Evolutionary conservation across 2,797 vertebrate species (phyloP).

Genomic region (Carcharodon carcharias): DNA sequence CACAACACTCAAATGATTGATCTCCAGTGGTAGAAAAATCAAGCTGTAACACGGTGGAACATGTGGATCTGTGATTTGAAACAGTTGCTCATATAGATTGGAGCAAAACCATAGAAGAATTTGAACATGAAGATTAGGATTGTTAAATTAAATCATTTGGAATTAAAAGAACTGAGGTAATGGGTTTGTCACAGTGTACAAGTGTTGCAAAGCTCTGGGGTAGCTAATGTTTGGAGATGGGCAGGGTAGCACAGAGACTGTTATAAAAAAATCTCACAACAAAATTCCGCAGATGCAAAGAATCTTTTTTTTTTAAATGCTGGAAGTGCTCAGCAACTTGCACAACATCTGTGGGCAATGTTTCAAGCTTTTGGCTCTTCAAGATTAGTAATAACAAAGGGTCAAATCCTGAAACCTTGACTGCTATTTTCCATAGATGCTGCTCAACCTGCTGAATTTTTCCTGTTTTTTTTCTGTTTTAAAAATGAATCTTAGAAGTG

Average conservation of each 20-base stretch:
- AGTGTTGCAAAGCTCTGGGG: not conserved
- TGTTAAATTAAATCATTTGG: not conserved
- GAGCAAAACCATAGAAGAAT: not conserved
- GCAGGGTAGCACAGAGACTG: not conserved
- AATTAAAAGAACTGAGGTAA: not conserved
- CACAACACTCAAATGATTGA: not conserved
- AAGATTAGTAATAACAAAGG: not conserved
- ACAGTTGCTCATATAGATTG: not conserved
- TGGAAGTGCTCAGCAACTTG: not conserved
- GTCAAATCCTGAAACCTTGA: not conserved
- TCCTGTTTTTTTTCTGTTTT: not conserved
- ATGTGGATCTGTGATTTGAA: not conserved
- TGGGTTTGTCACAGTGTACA: not conserved
- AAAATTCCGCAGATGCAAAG: not conserved
- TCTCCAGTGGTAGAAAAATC: not conserved
- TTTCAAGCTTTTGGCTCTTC: not conserved
- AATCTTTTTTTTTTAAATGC: not conserved
- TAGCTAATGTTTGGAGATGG: not conserved
- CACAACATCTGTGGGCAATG: not conserved
- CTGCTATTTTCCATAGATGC: not conserved
- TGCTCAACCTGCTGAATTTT: not conserved
- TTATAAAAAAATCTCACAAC: not conserved
- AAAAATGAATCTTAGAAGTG: not conserved
- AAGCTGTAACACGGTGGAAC: not conserved
- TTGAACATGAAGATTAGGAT: not conserved